Evolutionary conservation across 2,888 invertebrate species (phyloP).

Genomic region (Drosophila koepferae): DNA sequence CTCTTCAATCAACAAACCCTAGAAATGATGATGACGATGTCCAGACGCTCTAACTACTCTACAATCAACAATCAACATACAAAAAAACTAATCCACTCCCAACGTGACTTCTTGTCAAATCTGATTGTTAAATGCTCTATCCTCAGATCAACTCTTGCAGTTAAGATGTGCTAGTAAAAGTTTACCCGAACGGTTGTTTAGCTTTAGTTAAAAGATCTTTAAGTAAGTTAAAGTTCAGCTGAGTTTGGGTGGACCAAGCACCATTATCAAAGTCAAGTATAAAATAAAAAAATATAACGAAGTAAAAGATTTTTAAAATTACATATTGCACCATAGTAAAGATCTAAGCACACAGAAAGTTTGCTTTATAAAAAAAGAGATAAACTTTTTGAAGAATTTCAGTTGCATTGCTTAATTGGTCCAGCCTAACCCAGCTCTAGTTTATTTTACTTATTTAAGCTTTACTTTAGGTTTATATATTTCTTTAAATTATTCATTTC

Average conservation of each 20-base stretch:
- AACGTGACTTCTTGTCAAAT: conserved; percentile 18
- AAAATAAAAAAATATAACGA: not conserved
- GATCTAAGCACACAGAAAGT: conserved; percentile 7
- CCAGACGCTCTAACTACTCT: not conserved
- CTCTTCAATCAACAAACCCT: conserved; percentile 58
- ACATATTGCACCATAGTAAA: conserved; percentile 6
- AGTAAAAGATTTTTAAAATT: not conserved
- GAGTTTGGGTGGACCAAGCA: conserved; percentile 4
- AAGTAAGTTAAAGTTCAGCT: conserved; percentile 22
- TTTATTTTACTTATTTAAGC: not conserved
- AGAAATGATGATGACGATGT: not conserved
- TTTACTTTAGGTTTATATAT: not conserved
- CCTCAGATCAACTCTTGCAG: conserved; percentile 19
- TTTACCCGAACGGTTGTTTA: conserved; percentile 51
- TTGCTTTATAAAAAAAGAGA: not conserved
- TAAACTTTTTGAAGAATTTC: not conserved
- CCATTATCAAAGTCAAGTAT: not conserved
- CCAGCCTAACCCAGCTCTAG: conserved; percentile 3
- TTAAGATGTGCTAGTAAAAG: conserved; percentile 25
- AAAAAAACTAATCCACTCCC: conserved; percentile 45
- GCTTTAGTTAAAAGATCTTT: conserved; percentile 43
- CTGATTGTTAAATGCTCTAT: conserved; percentile 3
- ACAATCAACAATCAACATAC: conserved; percentile 23
- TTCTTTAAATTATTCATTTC: not conserved
- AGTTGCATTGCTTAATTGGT: not conserved